These are phyloP conservation scores for Drosophila nigritarsus DNA, from an alignment of 2,888 invertebrate genomes.

Conservation along the genomic window DNA sequence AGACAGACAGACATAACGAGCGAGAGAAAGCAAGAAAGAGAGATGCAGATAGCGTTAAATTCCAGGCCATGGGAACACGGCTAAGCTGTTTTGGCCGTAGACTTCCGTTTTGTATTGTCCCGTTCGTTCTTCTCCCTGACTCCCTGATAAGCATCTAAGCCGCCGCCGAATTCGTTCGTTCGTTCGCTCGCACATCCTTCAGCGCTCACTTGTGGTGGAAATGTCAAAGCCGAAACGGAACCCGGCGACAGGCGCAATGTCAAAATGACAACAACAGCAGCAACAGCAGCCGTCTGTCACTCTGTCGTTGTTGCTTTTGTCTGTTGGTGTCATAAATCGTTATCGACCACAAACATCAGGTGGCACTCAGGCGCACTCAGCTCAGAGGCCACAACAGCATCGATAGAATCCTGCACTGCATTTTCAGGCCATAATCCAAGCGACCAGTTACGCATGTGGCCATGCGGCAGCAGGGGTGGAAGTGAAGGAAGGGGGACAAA, in stretches of 20 bases:
- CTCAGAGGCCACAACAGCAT: slow-evolving; percentile 24
- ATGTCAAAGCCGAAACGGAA: slow-evolving; percentile 56
- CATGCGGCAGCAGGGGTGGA: slow-evolving; percentile 9
- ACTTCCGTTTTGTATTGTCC: slow-evolving; percentile 61
- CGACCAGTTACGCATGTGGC: slow-evolving; percentile 11
- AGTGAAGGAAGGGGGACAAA: not conserved
- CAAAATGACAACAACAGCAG: slow-evolving; percentile 60
- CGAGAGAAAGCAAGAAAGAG: not conserved
- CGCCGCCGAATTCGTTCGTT: slow-evolving; percentile 43
- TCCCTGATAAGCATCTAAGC: slow-evolving; percentile 71
- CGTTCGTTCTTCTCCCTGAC: slow-evolving; percentile 3
- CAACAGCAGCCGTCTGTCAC: slow-evolving; percentile 29
- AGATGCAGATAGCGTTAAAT: slow-evolving; percentile 8
- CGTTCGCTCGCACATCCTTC: slow-evolving; percentile 45
- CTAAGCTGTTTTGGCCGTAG: slow-evolving; percentile 50
- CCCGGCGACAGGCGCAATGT: slow-evolving; percentile 57
- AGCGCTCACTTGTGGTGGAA: slow-evolving; percentile 39
- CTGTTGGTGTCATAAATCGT: slow-evolving; percentile 80
- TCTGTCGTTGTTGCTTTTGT: slow-evolving; percentile 29
- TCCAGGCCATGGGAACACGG: slow-evolving; percentile 37
- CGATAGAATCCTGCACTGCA: slow-evolving; percentile 41
- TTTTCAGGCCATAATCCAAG: slow-evolving; percentile 63
- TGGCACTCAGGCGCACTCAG: slow-evolving; percentile 76
- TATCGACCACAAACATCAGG: slow-evolving; percentile 83
- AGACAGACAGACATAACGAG: not conserved